phyloP scores from a whole-genome alignment of 2,797 vertebrate species.

The Tapirus indicus region DNA sequence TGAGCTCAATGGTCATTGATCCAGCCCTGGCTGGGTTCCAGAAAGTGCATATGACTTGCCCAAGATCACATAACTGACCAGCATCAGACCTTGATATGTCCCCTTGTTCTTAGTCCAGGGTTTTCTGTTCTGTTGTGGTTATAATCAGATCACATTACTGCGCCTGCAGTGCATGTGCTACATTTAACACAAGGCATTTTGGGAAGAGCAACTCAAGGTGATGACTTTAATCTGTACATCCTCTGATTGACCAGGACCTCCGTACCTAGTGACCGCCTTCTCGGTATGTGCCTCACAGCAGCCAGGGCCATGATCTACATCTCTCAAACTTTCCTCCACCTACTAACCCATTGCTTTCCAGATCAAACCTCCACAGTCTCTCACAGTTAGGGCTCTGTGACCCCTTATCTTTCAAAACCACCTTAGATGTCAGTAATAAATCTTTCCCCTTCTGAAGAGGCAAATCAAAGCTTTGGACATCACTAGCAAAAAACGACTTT shows the following conservation, averaged over 20 bases:
- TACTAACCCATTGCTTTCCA: neutral
- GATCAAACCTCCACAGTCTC: constrained; percentile 73
- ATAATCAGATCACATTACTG: no score
- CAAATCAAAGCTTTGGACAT: constrained; percentile 76
- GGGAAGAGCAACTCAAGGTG: neutral
- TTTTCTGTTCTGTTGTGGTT: neutral
- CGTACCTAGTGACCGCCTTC: neutral
- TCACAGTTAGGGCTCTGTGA: constrained; percentile 52
- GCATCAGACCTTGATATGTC: neutral
- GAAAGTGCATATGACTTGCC: neutral
- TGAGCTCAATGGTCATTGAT: neutral
- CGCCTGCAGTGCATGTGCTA: neutral
- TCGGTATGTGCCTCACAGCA: neutral
- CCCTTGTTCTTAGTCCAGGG: neutral
- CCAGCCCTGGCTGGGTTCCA: neutral
- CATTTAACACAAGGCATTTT: neutral
- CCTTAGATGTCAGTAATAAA: constrained; percentile 83
- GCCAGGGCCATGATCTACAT: neutral
- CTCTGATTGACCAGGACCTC: neutral
- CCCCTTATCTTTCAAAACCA: constrained; percentile 84
- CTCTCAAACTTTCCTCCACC: neutral
- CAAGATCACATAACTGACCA: neutral
- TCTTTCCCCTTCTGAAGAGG: constrained; percentile 78
- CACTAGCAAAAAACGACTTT: constrained; percentile 75
- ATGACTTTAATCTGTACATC: neutral